These are phyloP conservation scores for Habrosyne pyritoides DNA, from an alignment of 2,888 invertebrate genomes.

Conservation along the genomic window DNA sequence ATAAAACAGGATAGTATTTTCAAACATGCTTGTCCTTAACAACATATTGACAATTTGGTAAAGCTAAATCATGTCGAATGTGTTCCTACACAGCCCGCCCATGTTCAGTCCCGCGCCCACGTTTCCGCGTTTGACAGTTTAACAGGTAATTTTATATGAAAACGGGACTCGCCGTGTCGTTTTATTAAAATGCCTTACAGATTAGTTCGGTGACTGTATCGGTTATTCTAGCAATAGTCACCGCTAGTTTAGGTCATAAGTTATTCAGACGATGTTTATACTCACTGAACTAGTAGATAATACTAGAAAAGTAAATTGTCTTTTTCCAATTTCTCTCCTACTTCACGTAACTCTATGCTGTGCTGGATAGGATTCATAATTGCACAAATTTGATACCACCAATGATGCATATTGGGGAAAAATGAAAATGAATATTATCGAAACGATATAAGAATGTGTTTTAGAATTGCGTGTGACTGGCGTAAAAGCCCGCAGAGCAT, in stretches of 20 bases:
- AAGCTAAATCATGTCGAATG: background rate
- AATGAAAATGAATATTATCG: too few species aligned
- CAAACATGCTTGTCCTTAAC: background rate
- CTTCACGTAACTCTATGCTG: too few species aligned
- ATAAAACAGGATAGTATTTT: background rate
- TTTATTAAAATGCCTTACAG: background rate
- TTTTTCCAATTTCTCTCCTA: too few species aligned
- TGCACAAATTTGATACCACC: too few species aligned
- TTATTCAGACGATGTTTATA: too few species aligned
- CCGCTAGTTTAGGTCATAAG: background rate
- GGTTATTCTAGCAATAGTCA: background rate
- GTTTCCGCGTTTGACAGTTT: background rate
- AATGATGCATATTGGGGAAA: too few species aligned
- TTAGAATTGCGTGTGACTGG: too few species aligned
- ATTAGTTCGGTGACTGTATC: background rate
- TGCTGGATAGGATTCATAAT: too few species aligned
- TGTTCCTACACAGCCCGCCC: background rate
- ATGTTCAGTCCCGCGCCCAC: constrained; percentile 5
- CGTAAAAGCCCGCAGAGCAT: too few species aligned
- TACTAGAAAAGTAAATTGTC: too few species aligned
- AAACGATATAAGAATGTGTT: too few species aligned
- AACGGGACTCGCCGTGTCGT: constrained; percentile 4
- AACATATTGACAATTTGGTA: background rate
- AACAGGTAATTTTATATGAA: constrained; percentile 9
- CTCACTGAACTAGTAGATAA: too few species aligned